These are phyloP conservation scores for Falco peregrinus DNA, from an alignment of 2,797 vertebrate species.

Conservation along the genomic window DNA sequence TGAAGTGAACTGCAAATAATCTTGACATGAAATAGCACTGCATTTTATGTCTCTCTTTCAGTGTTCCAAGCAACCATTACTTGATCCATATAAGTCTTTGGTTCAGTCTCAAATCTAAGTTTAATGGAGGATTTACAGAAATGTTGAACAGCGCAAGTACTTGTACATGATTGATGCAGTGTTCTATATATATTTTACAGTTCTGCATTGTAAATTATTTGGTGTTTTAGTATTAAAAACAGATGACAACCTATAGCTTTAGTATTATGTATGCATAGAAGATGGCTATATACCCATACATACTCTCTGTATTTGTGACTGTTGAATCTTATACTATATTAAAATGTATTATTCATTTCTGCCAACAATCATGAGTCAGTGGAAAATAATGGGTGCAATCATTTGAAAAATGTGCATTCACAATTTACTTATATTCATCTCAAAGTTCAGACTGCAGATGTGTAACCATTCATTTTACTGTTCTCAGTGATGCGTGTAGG, in stretches of 20 bases:
- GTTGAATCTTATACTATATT: constrained; percentile 7
- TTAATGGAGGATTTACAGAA: constrained; percentile 67
- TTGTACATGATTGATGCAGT: constrained; percentile 58
- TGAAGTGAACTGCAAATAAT: constrained; percentile 53
- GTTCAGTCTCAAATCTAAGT: constrained; percentile 41
- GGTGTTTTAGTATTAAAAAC: constrained; percentile 66
- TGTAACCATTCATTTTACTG: constrained; percentile 39
- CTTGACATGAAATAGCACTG: constrained; percentile 38
- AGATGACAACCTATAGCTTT: constrained; percentile 53
- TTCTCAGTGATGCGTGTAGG: not conserved
- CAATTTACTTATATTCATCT: constrained; percentile 32
- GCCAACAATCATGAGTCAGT: constrained; percentile 24
- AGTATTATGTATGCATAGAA: constrained; percentile 18
- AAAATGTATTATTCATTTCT: constrained; percentile 42
- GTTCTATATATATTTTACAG: constrained; percentile 45
- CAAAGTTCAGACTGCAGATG: constrained; percentile 39
- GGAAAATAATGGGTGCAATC: not conserved
- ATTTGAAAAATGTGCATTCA: constrained; percentile 47
- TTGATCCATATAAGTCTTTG: constrained; percentile 56
- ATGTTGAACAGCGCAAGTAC: constrained; percentile 39
- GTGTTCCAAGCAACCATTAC: constrained; percentile 53
- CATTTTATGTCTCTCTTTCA: constrained; percentile 53
- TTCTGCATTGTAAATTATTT: constrained; percentile 62
- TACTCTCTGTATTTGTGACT: not conserved
- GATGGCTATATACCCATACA: not conserved